Base-by-base conservation (phyloP, 2,888 invertebrate genomes). In the Mesoligia furuncula region DNA sequence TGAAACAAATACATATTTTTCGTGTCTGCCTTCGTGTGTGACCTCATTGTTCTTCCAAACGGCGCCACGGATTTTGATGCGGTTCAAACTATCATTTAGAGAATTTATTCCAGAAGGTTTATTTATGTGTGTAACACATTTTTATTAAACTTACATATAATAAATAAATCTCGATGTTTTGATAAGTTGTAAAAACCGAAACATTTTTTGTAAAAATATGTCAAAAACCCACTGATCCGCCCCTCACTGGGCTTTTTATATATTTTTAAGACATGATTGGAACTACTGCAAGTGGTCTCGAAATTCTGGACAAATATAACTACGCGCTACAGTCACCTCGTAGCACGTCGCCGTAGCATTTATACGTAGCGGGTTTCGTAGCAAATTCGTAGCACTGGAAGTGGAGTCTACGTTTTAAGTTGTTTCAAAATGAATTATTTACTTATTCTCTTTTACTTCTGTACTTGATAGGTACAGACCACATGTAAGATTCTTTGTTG, bases 291-390 rank as follows among this genome's bases (percentile, higher is more conserved):
- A 51, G 17, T 42, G 7, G 11, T 3, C 0, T 27, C 1, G 9
- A 45, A 72, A 75, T 27, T 71, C 2, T n/a, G 11, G 3, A 8
- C 31, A 17, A 17, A 24, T 15, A 15, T 11, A 17, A n/a, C n/a
- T 59, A 54, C 15, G 6, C 3, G 17, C 17, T 51, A 27, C n/a
- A 24, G 9, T 62, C 11, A 27, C n/a, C 31, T 45, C 68, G 79
- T 79, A 79, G 84, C 62, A 78, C 48, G 6, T 65, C n/a, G 0
- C 0, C 84, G 79, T 73, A 75, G 71, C 67, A 61, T 11, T 6
- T 45, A 27, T 24, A 20, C 36, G 68, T 83, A 72, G 79, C 62
- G 57, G n/a, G 4, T 9, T n/a, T 51, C 76, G 65, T 70, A 77
- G 77, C 66, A 39, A 45, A 36, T 31, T 65, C 66, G 77, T 77